Base-by-base conservation (phyloP, 2,888 invertebrate species). In the Podabrus alpinus region DNA sequence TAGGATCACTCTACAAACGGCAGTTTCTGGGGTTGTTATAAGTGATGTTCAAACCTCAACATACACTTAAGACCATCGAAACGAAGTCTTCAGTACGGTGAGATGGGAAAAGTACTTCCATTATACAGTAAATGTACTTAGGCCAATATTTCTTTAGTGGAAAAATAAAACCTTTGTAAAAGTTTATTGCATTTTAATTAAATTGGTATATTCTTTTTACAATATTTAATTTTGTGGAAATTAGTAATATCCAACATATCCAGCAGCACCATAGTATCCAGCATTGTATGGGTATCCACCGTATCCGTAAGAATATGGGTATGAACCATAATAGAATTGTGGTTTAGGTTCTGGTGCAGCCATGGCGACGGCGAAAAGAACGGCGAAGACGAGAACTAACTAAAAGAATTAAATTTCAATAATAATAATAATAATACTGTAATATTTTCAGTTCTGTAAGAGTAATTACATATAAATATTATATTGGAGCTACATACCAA, bases 321-420 rank as follows among this genome's bases (percentile, higher is more conserved):
- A 72, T 10, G 45, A n/a, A n/a, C 21, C 45, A 21, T 61, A 72
- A 64, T 16, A 29, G 21, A 68, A 59, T 45, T 72, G 72, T 0
- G 77, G 71, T 25, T 66, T 70, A 17, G 78, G 69, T 67, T 78
- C 70, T 13, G 77, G 77, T 29, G 29, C 76, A 17, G 78, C 78
- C 45, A 75, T 60, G 64, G 76, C 74, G 17, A 78, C 60, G 45
- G 73, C 78, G 67, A 78, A 77, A n/a, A 78, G 69, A 29, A 71
- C 69, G 59, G 73, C 77, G 64, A 75, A 71, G n/a, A 75, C 71
- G 15, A 78, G 19, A 25, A 77, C 29, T 59, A 78, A 75, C 78
- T 78, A 45, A 60, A 59, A 67, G 11, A 29, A 13, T 15, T 24
- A 16, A 62, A 71, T n/a, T 59, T n/a, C 17, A 24, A 45, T 66